phyloP scores from a whole-genome alignment of 2,888 invertebrate genomes.

The Gastracanthus pulcherrimus region DNA sequence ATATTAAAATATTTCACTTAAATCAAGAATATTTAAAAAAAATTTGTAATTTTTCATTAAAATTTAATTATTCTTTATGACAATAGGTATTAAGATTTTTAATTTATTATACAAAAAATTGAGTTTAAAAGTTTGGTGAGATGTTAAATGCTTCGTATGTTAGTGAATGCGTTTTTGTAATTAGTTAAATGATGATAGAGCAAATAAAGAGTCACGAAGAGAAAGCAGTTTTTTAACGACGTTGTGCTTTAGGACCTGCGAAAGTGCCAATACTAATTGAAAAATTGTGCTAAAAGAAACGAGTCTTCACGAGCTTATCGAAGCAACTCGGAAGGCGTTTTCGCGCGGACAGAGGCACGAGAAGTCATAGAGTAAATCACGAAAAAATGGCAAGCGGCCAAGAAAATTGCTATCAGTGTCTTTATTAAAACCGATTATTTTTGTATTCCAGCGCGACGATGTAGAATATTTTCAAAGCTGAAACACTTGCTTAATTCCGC shows the following conservation, averaged over 20 bases:
- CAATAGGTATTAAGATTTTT: slow-evolving; percentile 22
- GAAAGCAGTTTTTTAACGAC: slow-evolving; percentile 12
- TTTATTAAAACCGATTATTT: slow-evolving; percentile 49
- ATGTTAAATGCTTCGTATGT: slow-evolving; percentile 13
- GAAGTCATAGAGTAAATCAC: not conserved
- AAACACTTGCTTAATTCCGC: slow-evolving; percentile 42
- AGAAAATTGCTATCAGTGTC: slow-evolving; percentile 31
- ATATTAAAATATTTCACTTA: not conserved
- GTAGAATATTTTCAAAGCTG: slow-evolving; percentile 36
- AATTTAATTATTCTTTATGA: slow-evolving; percentile 18
- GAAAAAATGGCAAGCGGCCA: slow-evolving; percentile 21
- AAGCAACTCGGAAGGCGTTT: not conserved
- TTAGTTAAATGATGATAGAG: slow-evolving; percentile 5
- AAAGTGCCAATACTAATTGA: slow-evolving; percentile 53
- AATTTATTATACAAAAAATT: slow-evolving; percentile 18
- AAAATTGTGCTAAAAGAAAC: slow-evolving; percentile 46
- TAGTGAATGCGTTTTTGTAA: slow-evolving; percentile 11
- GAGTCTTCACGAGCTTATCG: not conserved
- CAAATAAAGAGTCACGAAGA: slow-evolving; percentile 7
- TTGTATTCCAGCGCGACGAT: slow-evolving; percentile 42
- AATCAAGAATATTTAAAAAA: not conserved
- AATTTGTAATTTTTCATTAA: not conserved
- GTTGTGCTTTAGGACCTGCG: slow-evolving; percentile 23
- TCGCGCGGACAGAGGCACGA: not conserved
- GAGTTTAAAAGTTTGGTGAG: not conserved